Evolutionary conservation across 2,113 vertebrate species (phyloP).

Genomic region (Baryphthengus martii): DNA sequence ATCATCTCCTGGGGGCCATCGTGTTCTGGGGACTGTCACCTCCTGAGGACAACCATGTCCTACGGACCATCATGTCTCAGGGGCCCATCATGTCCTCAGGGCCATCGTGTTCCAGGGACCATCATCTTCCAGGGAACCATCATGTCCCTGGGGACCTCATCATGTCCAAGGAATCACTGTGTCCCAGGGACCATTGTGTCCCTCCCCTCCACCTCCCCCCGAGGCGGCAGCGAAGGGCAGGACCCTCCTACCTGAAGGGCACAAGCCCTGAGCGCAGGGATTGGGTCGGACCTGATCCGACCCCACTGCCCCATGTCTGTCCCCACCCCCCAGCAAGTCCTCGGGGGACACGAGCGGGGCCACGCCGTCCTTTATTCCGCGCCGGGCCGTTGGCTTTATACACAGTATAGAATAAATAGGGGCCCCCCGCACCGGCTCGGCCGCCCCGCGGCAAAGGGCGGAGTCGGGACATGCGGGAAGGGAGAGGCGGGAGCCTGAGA

Average conservation of each 20-base stretch:
- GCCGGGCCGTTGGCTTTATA: neutral
- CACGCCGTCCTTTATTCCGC: neutral
- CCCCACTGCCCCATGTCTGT: rapidly evolving
- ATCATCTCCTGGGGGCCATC: too few relatives aligned
- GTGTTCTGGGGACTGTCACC: too few relatives aligned
- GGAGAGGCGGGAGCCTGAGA: neutral
- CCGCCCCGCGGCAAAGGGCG: neutral
- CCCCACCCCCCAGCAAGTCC: neutral
- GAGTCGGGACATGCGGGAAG: neutral
- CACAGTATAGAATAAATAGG: slow-evolving; percentile 29
- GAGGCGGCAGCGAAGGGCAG: neutral
- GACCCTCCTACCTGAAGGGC: neutral
- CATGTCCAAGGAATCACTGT: too few relatives aligned
- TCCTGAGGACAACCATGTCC: too few relatives aligned
- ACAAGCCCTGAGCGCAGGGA: neutral
- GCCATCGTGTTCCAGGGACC: too few relatives aligned
- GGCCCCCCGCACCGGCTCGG: neutral
- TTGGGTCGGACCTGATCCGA: neutral
- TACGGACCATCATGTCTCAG: too few relatives aligned
- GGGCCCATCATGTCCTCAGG: too few relatives aligned
- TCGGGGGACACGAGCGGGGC: neutral
- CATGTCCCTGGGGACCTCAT: too few relatives aligned
- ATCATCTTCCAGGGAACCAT: too few relatives aligned
- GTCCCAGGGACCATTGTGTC: neutral
- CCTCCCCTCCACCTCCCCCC: neutral